Percentiles rank a stretch among this genome's conserved stretches.
phyloP scores from a whole-genome alignment of 2,113 vertebrate genomes.

The Columba livia region DNA sequence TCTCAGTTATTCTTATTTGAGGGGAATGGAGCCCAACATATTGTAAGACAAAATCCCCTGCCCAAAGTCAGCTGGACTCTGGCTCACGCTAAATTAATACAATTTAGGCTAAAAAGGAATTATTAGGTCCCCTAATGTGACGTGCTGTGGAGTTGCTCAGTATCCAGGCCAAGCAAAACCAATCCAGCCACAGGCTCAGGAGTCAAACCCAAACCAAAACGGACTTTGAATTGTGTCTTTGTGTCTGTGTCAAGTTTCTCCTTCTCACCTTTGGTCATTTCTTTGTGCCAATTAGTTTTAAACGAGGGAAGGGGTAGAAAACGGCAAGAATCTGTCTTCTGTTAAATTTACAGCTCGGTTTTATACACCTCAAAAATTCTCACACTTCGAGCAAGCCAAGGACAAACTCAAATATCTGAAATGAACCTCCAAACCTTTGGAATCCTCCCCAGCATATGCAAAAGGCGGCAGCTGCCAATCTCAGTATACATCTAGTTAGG shows the following conservation, averaged over 20 bases:
- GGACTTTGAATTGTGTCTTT: rapidly evolving
- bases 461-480: conserved; percentile 41
- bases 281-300: neutral
- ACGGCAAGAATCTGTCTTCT: neutral
- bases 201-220: neutral
- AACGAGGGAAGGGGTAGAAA: neutral
- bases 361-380: neutral
- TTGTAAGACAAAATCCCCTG: neutral
- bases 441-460: conserved; percentile 27
- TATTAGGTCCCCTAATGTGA: neutral
- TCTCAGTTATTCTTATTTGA: neutral
- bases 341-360: neutral
- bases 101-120: neutral
- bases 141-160: neutral
- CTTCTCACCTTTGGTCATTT: neutral
- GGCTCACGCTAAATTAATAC: neutral
- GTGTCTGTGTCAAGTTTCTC: neutral
- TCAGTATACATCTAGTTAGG: neutral
- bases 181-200: neutral
- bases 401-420: neutral
- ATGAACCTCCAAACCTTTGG: neutral
- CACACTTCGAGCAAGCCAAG: conserved; percentile 1
- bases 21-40: neutral
- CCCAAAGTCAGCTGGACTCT: neutral
- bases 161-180: neutral